phyloP scores from a whole-genome alignment of 2,888 invertebrate genomes.

The Alsophila aescularia region DNA sequence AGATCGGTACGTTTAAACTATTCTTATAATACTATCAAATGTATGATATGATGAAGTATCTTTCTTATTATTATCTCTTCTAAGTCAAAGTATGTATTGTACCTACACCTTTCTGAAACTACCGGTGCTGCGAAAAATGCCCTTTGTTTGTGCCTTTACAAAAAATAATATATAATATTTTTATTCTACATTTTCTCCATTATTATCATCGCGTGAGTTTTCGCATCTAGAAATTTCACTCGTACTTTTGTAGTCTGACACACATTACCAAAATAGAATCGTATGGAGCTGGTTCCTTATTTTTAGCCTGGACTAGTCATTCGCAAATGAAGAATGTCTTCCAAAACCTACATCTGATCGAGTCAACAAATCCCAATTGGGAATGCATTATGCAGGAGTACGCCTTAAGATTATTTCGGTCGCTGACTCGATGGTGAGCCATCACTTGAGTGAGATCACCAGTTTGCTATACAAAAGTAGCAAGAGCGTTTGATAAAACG shows the following conservation, averaged over 20 bases:
- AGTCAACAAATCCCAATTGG: slow-evolving; percentile 59
- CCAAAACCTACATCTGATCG: slow-evolving; percentile 47
- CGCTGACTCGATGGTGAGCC: slow-evolving; percentile 68
- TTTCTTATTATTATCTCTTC: no score
- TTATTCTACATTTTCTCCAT: no score
- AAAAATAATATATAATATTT: no score
- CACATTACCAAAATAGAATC: slow-evolving; percentile 2
- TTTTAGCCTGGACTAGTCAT: slow-evolving; percentile 35
- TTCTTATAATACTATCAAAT: no score
- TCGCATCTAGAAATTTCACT: no score
- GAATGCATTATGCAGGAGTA: slow-evolving; percentile 43
- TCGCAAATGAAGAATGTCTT: slow-evolving; percentile 47
- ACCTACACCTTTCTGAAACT: no score
- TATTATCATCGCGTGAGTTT: no score
- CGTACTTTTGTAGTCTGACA: background rate
- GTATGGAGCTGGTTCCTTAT: slow-evolving; percentile 6
- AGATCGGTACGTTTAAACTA: no score
- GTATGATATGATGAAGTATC: no score
- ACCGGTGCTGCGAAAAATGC: no score
- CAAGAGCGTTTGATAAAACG: slow-evolving; percentile 27
- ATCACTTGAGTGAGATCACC: slow-evolving; percentile 73
- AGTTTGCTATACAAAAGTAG: slow-evolving; percentile 30
- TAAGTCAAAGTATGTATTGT: no score
- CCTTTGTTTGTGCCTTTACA: no score
- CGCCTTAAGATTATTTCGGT: slow-evolving; percentile 72